Conservation (phyloP, 2,797 vertebrate genomes). For the Danio tinwini region DNA sequence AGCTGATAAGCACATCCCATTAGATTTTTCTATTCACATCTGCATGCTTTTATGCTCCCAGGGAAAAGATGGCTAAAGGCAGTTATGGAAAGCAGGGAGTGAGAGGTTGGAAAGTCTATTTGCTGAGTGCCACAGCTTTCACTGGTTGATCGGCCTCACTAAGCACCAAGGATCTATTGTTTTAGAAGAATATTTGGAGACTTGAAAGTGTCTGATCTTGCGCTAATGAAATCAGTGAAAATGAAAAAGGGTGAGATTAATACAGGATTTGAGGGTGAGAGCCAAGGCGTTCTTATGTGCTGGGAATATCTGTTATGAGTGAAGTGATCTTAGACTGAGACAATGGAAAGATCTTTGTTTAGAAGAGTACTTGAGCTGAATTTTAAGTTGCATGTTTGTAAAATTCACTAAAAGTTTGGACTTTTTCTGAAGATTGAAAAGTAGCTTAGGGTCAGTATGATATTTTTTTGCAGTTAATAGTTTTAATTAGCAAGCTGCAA, state of each 20-base stretch:
- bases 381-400: not conserved
- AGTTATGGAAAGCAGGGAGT: constrained; percentile 67
- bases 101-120: constrained; percentile 54
- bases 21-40: constrained; percentile 61
- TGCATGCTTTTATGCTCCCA: constrained; percentile 42
- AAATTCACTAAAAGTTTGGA: not conserved
- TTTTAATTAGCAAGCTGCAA: no score
- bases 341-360: not conserved
- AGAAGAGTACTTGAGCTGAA: not conserved
- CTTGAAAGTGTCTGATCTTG: constrained; percentile 54
- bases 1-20: constrained; percentile 69
- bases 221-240: constrained; percentile 65
- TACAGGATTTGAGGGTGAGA: constrained; percentile 20
- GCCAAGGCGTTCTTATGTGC: not conserved
- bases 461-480: no score
- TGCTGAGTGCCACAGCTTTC: constrained; percentile 54
- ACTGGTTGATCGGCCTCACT: constrained; percentile 50
- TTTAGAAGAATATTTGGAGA: constrained; percentile 53
- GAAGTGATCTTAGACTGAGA: constrained; percentile 9
- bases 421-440: not conserved
- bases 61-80: constrained; percentile 61
- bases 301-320: not conserved
- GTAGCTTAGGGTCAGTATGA: not conserved
- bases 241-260: constrained; percentile 45
- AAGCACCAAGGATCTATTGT: constrained; percentile 56